phyloP scores from a whole-genome alignment of 1,140 invertebrate species.

The Drosophila bocqueti region DNA sequence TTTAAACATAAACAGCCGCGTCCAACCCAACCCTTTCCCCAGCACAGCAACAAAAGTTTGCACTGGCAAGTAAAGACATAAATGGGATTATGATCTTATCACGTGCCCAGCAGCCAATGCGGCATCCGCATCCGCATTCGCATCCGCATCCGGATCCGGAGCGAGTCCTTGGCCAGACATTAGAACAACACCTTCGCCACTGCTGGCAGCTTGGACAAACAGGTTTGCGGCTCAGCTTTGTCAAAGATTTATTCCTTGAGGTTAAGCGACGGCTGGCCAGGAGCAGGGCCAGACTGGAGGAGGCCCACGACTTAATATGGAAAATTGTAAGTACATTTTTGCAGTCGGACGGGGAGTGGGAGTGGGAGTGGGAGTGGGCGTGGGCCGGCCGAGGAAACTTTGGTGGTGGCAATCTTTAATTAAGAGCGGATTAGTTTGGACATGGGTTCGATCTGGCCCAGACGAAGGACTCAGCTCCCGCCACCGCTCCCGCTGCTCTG shows the following conservation, averaged over 20 bases:
- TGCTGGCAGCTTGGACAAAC: conserved; percentile 67
- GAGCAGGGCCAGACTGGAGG: neutral
- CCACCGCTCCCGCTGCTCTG: neutral
- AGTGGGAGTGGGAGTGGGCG: too few species aligned
- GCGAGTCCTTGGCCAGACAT: conserved; percentile 56
- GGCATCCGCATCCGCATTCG: neutral
- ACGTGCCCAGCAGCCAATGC: conserved; percentile 58
- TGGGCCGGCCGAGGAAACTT: conserved; percentile 4
- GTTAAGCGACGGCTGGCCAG: conserved; percentile 68
- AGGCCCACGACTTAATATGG: conserved; percentile 63
- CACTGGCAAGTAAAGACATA: conserved; percentile 81
- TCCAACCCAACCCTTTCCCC: conserved; percentile 24
- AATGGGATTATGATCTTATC: conserved; percentile 85
- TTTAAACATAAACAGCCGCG: conserved; percentile 84
- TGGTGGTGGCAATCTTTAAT: conserved; percentile 78
- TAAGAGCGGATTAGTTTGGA: conserved; percentile 84
- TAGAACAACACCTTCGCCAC: conserved; percentile 72
- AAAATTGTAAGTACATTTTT: conserved; percentile 73
- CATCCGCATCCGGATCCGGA: neutral
- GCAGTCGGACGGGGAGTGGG: neutral
- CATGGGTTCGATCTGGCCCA: conserved; percentile 77
- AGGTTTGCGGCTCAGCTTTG: conserved; percentile 80
- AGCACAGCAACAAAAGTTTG: conserved; percentile 63
- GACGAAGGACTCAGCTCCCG: conserved; percentile 19
- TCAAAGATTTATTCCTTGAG: conserved; percentile 85